A percentile compares a stretch with the other conserved stretches of the same genome.
phyloP scores from a whole-genome alignment of 2,888 invertebrate species.

The Vandiemenella viatica region DNA sequence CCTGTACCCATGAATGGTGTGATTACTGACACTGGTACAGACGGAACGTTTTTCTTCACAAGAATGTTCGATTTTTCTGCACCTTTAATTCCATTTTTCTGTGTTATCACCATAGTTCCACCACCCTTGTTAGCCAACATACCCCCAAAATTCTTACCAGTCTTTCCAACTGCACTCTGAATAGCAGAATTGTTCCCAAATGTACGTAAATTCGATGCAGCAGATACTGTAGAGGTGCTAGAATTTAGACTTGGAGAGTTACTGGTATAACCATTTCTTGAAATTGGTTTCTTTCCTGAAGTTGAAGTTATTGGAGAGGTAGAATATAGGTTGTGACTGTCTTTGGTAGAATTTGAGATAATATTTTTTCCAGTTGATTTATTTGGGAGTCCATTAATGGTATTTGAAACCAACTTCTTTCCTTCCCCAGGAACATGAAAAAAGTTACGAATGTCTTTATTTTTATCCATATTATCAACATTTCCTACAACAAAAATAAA shows the following conservation, averaged over 20 bases:
- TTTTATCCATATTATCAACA: background rate
- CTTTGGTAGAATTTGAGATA: background rate
- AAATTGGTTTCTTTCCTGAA: slow-evolving; percentile 16
- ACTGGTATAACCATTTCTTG: slow-evolving; percentile 12
- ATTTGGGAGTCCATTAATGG: too few relatives aligned
- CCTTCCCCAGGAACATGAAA: slow-evolving; percentile 14
- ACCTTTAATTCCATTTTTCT: slow-evolving; percentile 5
- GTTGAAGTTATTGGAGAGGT: background rate
- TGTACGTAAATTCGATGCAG: too few relatives aligned
- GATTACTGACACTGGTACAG: background rate
- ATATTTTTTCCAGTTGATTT: background rate
- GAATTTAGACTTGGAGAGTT: background rate
- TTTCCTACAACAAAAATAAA: background rate
- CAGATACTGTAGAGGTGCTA: background rate
- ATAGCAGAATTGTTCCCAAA: background rate
- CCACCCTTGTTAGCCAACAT: slow-evolving; percentile 16
- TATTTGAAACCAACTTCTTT: slow-evolving; percentile 18
- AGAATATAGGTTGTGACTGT: too few relatives aligned
- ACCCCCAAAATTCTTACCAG: too few relatives aligned
- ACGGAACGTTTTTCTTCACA: background rate
- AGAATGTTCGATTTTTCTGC: background rate
- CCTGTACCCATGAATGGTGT: background rate
- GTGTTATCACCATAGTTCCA: slow-evolving; percentile 20
- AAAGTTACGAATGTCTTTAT: slow-evolving; percentile 11
- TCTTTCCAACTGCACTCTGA: too few relatives aligned